Percentiles rank a stretch among this genome's conserved stretches.
Conservation (phyloP, 1,140 invertebrate species). For the Nebria ingens region DNA sequence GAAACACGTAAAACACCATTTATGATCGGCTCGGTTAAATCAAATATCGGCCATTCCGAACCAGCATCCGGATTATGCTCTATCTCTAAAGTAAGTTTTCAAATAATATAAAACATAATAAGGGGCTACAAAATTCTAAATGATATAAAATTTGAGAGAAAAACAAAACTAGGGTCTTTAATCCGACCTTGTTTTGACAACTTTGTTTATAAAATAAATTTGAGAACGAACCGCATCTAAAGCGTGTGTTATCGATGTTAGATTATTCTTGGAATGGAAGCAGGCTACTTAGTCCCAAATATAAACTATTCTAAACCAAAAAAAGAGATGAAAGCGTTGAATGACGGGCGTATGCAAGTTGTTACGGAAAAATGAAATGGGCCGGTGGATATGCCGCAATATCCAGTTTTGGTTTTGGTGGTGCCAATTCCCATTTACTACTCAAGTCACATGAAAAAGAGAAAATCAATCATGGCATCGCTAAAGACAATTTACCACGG, state of each 20-base stretch:
- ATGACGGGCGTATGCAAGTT: slow-evolving; percentile 57
- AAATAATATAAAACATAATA: no score
- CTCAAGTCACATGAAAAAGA: slow-evolving; percentile 43
- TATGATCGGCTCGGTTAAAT: slow-evolving; percentile 82
- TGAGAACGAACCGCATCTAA: no score
- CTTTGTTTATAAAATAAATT: neutral
- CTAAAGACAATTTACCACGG: slow-evolving; percentile 44
- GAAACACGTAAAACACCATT: slow-evolving; percentile 55
- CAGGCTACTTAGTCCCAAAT: slow-evolving; percentile 65
- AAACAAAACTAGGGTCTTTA: no score
- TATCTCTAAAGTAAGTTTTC: slow-evolving; percentile 64
- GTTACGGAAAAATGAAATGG: slow-evolving; percentile 55
- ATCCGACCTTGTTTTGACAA: no score
- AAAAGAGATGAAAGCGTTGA: slow-evolving; percentile 58
- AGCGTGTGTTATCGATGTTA: no score
- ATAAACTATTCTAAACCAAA: slow-evolving; percentile 65
- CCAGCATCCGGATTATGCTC: slow-evolving; percentile 79
- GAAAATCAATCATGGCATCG: slow-evolving; percentile 39
- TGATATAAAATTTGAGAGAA: no score
- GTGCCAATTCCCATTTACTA: slow-evolving; percentile 55
- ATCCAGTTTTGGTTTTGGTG: slow-evolving; percentile 55
- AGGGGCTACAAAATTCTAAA: no score
- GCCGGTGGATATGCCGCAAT: slow-evolving; percentile 40
- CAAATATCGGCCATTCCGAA: slow-evolving; percentile 89
- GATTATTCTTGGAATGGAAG: slow-evolving; percentile 58